Evolutionary conservation across 2,797 vertebrate species (phyloP), one percentile per base, ranked within the genome.

Genomic region (Fistularia commersonii): DNA sequence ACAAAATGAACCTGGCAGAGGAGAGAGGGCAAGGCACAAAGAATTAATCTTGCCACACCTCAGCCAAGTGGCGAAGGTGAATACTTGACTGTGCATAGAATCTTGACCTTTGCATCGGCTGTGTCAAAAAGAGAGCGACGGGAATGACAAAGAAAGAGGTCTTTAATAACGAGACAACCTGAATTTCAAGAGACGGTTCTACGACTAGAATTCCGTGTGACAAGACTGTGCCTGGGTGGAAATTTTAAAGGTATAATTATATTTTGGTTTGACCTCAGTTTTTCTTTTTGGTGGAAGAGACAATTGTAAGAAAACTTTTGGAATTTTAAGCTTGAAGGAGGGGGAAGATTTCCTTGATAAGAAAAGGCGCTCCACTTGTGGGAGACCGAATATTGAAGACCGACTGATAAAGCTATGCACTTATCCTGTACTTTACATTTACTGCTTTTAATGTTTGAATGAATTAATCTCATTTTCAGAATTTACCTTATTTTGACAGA

Each of bases 31-130:
- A 68, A 64, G 70, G 74, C 75, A 80, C 41, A 87, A 88, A 89
- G 78, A 83, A 82, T 83, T 82, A 76, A 87, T 89, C 79, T 84
- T 82, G 79, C 68, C 78, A 84, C 81, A 84, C 81, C 77, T 79
- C 74, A 81, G 76, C 81, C 79, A 83, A 84, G 79, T 83, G 76
- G 76, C 68, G 62, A 84, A 80, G 82, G 74, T 81, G 71, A 84
- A 81, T 31, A 72, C 68, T 67, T 61, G 60, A 68, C 64, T 69
- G 66, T 69, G 61, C 55, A 68, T 77, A 64, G 61, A 77, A 79
- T 84, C 79, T 78, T 84, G 79, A 86, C 85, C 87, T 88, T 83
- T 88, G 73, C 57, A 64, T 81, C 32, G 42, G 60, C 69, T 47
- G 65, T 48, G 74, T 74, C 69, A 66, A 56, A 72, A 71, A 42